These are phyloP conservation scores for Florisuga fusca DNA, from an alignment of 2,797 vertebrate genomes.

Conservation along the genomic window DNA sequence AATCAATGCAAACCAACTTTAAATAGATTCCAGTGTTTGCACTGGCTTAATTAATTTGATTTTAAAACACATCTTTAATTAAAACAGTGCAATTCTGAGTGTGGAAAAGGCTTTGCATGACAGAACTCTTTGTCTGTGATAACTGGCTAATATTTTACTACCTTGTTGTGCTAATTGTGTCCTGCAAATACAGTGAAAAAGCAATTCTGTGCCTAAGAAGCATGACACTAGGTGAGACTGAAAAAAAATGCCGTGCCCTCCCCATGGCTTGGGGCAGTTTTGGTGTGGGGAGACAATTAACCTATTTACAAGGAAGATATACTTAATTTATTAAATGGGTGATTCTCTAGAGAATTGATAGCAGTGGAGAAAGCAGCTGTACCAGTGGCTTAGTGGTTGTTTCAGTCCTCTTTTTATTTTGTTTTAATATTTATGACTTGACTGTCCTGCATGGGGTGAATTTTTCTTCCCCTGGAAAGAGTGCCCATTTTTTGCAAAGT, in stretches of 20 bases:
- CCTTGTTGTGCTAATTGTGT: not conserved
- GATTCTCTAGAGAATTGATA: not conserved
- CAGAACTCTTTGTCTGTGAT: not conserved
- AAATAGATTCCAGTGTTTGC: constrained; percentile 13
- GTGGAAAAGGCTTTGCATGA: not conserved
- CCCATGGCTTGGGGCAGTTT: not conserved
- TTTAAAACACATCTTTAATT: constrained; percentile 30
- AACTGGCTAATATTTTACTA: constrained; percentile 6
- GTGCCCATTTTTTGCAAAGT: not conserved
- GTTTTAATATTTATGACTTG: not conserved
- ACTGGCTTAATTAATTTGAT: constrained; percentile 20
- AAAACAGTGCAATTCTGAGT: not conserved
- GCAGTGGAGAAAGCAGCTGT: not conserved
- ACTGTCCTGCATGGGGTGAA: not conserved
- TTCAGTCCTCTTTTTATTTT: not conserved
- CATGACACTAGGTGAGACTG: not conserved
- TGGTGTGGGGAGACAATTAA: constrained; percentile 9
- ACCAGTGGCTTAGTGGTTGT: not conserved
- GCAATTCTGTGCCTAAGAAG: not conserved
- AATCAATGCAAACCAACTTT: constrained; percentile 25
- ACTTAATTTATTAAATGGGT: constrained; percentile 42
- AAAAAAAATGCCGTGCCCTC: constrained; percentile 14
- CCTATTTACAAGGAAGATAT: constrained; percentile 47
- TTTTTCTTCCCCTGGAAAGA: not conserved
- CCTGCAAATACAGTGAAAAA: not conserved